Base-by-base conservation (phyloP, 2,888 invertebrate species). In the Hydropsyche betteni region DNA sequence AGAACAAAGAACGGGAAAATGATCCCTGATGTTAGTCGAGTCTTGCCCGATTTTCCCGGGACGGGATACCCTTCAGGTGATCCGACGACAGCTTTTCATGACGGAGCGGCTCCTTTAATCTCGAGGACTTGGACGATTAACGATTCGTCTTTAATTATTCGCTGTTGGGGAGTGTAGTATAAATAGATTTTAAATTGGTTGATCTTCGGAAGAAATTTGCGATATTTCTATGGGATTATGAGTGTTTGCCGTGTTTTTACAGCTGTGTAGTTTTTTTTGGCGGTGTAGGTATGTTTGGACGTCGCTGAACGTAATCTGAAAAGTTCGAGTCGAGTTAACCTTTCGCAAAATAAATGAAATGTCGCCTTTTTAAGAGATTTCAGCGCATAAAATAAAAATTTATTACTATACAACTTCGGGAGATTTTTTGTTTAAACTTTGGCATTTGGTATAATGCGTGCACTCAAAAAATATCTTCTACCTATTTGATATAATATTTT, bases 261-360 rank as follows among this genome's bases (percentile, higher is more conserved):
- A 24, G 24, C 24, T 24, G 2, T 24, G 24, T 24, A 24, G 44
- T 44, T 8, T 44, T 44, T 44, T 44, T 8, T 44, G 6, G 44
- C 5, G 7, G 44, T 44, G 44, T 44, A 6, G 44, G 44, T 44
- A 4, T 10, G 10, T 10, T 44, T 10, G 44, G 44, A 44, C 44
- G 10, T 2, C 10, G 44, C 44, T 10, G 10, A 44, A 44, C 44
- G 34, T 33, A 64, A 64, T 64, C 36, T 24, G 64, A 64, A 64
- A 64, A 64, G 64, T 64, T 64, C 44, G 36, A 58, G 34, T 36
- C 64, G 64, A 64, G 64, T 64, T 64, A 7, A 36, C 64, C 36
- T 34, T 64, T 36, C 36, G 64, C n/a, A n/a, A 64, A 36, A 64
- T 64, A 64, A 64, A 64, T 64, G 64, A 64, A 64, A 64, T 33